A percentile compares a stretch with the other conserved stretches of the same genome.
These are phyloP conservation scores for Acrobasis suavella DNA, from an alignment of 2,888 invertebrate species.

Conservation along the genomic window DNA sequence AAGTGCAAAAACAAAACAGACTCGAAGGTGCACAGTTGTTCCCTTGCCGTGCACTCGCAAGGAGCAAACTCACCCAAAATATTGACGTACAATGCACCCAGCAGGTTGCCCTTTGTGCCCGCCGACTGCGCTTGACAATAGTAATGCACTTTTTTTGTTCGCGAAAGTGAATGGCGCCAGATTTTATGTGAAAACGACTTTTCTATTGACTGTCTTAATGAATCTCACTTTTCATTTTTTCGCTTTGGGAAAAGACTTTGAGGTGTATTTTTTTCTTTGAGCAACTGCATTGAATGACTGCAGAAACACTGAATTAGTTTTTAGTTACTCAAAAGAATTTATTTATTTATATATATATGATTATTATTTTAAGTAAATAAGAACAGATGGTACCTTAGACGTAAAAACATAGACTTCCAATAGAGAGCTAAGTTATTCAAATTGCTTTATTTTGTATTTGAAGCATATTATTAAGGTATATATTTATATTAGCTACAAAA, in stretches of 20 bases:
- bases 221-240: slow-evolving; percentile 12
- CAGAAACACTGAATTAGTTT: no score
- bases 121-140: slow-evolving; percentile 65
- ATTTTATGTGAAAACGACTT: slow-evolving; percentile 22
- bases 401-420: no score
- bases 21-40: slow-evolving; percentile 68
- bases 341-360: no score
- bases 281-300: not conserved
- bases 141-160: slow-evolving; percentile 75
- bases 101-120: slow-evolving; percentile 75
- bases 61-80: slow-evolving; percentile 72
- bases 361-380: no score
- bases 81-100: slow-evolving; percentile 76
- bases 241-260: not conserved
- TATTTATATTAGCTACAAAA: no score
- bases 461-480: no score
- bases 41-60: slow-evolving; percentile 56
- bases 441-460: no score
- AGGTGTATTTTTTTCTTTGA: not conserved
- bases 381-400: no score
- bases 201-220: slow-evolving; percentile 21
- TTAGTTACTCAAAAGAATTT: no score
- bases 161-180: slow-evolving; percentile 52
- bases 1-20: slow-evolving; percentile 55
- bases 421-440: no score